Evolutionary conservation across 2,888 invertebrate genomes (phyloP).

Genomic region (Penaeus monodon): DNA sequence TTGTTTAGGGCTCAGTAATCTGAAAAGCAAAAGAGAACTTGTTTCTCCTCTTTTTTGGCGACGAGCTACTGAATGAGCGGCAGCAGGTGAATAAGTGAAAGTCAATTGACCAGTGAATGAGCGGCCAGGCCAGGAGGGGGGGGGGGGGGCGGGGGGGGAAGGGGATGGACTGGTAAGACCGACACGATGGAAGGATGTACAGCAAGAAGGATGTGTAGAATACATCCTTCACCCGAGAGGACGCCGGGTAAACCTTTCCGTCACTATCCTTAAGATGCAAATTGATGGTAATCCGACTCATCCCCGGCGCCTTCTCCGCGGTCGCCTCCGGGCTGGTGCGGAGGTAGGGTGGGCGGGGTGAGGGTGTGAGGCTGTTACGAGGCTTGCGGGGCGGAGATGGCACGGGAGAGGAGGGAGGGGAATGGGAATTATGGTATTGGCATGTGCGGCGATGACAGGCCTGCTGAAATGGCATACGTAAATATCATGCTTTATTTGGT

Average conservation of each 20-base stretch:
- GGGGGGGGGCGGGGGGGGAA: background rate
- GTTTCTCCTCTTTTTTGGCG: no score
- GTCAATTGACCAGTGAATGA: no score
- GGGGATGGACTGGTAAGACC: background rate
- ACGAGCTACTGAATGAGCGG: no score
- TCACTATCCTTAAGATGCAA: constrained; percentile 18
- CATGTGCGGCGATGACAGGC: no score
- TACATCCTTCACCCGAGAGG: background rate
- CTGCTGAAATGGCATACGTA: no score
- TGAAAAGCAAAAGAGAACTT: no score
- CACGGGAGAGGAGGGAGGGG: no score
- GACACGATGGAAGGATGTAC: background rate
- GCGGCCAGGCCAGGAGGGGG: background rate
- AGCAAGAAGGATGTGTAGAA: background rate
- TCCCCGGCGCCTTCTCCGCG: background rate
- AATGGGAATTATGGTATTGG: no score
- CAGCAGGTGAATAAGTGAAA: no score
- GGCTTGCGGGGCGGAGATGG: no score
- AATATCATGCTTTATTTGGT: no score
- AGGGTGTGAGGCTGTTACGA: background rate
- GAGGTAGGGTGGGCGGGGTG: background rate
- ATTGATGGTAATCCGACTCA: constrained; percentile 10
- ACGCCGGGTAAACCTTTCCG: background rate
- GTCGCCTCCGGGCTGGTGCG: background rate
- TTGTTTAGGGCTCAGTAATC: no score